These are phyloP conservation scores for Intellagama lesueurii DNA, from an alignment of 2,797 vertebrate species.

Conservation along the genomic window DNA sequence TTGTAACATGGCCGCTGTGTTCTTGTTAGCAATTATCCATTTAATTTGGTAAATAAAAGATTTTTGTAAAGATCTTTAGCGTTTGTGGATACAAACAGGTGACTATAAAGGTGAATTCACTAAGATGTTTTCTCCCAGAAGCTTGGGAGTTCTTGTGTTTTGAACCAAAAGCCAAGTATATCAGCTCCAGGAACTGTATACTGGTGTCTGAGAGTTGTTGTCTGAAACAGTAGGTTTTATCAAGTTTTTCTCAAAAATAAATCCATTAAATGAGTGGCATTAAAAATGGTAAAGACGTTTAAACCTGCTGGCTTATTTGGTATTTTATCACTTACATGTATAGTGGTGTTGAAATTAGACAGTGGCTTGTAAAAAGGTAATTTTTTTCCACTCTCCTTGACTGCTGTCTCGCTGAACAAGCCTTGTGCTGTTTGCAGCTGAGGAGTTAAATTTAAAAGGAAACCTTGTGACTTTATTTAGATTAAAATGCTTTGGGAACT, in stretches of 20 bases:
- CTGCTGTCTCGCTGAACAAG: not conserved
- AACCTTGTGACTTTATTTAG: not conserved
- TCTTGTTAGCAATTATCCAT: not conserved
- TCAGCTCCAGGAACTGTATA: not conserved
- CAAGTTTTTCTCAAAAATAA: not conserved
- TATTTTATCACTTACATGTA: not conserved
- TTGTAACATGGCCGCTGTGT: not conserved
- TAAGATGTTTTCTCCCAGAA: not conserved
- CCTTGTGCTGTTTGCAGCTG: not conserved
- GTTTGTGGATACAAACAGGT: not conserved
- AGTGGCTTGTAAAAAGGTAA: not conserved
- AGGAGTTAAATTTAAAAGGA: not conserved
- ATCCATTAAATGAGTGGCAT: not conserved
- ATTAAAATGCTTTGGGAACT: not conserved
- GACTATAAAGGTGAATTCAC: not conserved
- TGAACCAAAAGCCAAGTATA: not conserved
- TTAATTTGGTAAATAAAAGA: conserved; percentile 10
- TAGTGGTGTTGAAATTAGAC: not conserved
- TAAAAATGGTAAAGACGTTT: not conserved
- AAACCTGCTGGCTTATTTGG: not conserved
- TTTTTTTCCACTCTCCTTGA: not conserved
- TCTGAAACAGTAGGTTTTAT: not conserved
- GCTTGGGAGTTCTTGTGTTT: not conserved
- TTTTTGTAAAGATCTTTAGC: not conserved
- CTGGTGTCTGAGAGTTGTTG: not conserved